phyloP scores from a whole-genome alignment of 2,113 vertebrate species.

The Brachypodius melanocephalos region DNA sequence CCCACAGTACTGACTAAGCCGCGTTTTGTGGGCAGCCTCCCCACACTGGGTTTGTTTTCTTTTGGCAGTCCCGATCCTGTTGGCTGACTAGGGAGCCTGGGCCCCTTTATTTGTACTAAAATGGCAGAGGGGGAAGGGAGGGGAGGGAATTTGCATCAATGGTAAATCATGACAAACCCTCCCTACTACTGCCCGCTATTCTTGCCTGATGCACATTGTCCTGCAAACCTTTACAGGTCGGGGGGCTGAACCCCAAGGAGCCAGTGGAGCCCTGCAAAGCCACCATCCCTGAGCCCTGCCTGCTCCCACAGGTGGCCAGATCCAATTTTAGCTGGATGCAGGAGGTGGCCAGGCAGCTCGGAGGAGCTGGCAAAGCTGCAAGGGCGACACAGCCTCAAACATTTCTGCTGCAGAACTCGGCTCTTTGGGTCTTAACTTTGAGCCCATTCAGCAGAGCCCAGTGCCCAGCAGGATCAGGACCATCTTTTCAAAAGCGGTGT shows the following conservation, averaged over 20 bases:
- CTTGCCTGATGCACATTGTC: neutral
- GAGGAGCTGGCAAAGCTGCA: neutral
- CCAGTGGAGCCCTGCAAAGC: neutral
- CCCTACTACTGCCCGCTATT: neutral
- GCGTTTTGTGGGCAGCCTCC: constrained; percentile 34
- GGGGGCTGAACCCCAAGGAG: neutral
- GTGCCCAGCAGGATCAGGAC: neutral
- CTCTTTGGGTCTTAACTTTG: neutral
- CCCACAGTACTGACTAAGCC: neutral
- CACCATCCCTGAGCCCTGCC: neutral
- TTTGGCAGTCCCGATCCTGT: constrained; percentile 1
- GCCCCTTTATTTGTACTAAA: constrained; percentile 52
- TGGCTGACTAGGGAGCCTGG: constrained; percentile 38
- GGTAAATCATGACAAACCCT: constrained; percentile 20
- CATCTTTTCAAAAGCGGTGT: neutral
- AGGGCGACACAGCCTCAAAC: rapidly evolving
- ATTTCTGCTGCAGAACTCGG: neutral
- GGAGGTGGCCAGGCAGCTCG: neutral
- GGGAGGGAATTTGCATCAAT: constrained; percentile 40
- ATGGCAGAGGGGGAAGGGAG: neutral
- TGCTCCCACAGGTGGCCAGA: neutral
- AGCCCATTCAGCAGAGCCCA: neutral
- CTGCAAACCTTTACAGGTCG: neutral
- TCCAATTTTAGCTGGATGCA: neutral
- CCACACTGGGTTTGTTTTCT: constrained; percentile 30